Conservation (phyloP, 2,113 vertebrate species). For the Ammodramus savannarum region DNA sequence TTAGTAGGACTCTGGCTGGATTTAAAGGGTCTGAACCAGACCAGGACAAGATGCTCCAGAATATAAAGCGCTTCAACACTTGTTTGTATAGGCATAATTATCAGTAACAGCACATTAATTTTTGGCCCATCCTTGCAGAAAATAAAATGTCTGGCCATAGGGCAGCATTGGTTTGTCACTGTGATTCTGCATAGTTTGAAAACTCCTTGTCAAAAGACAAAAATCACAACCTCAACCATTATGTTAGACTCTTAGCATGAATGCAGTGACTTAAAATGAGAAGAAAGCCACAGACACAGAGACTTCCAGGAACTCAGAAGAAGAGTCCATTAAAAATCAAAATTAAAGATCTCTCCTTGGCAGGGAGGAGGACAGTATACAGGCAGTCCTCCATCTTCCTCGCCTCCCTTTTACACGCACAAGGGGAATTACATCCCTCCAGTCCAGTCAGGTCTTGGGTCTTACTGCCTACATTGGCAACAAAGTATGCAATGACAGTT, state of each 20-base stretch:
- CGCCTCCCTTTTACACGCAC: background rate
- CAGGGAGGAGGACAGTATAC: background rate
- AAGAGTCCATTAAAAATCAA: background rate
- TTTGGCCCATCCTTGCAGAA: background rate
- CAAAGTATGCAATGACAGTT: background rate
- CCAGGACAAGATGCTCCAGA: background rate
- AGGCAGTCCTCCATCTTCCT: background rate
- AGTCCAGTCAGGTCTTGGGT: background rate
- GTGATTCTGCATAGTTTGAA: background rate
- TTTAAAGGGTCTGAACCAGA: background rate
- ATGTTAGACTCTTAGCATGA: background rate
- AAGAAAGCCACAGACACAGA: background rate
- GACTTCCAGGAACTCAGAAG: background rate
- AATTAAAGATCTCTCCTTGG: background rate
- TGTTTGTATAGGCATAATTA: background rate
- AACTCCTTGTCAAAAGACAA: background rate
- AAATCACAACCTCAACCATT: background rate
- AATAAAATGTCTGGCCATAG: background rate
- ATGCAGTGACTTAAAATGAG: background rate
- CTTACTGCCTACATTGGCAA: background rate
- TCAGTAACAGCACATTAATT: background rate
- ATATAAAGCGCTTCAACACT: background rate
- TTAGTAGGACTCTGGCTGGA: background rate
- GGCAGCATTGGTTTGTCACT: background rate
- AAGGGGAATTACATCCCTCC: background rate